Base-by-base conservation (phyloP, 2,113 vertebrate species). In the Podiceps cristatus region DNA sequence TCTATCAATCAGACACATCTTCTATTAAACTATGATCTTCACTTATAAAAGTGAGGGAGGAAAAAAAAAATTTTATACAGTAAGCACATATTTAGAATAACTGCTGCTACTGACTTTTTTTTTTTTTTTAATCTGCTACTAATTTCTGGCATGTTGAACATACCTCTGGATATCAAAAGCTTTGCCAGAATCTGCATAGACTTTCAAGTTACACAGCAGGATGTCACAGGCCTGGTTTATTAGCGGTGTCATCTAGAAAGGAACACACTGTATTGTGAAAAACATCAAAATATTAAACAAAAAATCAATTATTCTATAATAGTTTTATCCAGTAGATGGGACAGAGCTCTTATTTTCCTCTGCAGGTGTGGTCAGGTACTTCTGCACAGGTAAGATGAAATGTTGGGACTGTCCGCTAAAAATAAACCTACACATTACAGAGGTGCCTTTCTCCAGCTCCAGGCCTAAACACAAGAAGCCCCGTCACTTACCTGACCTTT, bases 141-240 rank as follows among this genome's bases (percentile, higher is more conserved):
- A 59, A 55, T 87, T 96, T 94, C 75, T 88, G 44, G 60, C 23
- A 73, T 50, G 14, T 84, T 71, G 47, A 76, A 72, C 98, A 94
- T 98, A 99, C 99, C 98, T 99, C 97, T 99, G 99, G 94, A 99
- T 99, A 97, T 99, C 98, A 73, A 99, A 99, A 59, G 98, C 96
- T 40, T 98, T 96, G 58, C 98, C 98, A 13, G 98, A 99, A 94
- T 99, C 98, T 35, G 99, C 99, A 4, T 93, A 96, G 64, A 14
- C 89, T 62, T 98, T 94, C 95, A 99, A 96, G 94, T 99, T 99
- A 88, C 91, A 97, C 97, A 99, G 98, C 94, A 99, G 97, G 56
- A 96, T 81, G 23, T 99, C 96, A 17, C 98, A 99, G 92, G 98
- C 98, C 80, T 98, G 98, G 98, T 98, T 99, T 98, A 99, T 99